Conservation (phyloP, 2,888 invertebrate species). For the Lasius fuliginosus region DNA sequence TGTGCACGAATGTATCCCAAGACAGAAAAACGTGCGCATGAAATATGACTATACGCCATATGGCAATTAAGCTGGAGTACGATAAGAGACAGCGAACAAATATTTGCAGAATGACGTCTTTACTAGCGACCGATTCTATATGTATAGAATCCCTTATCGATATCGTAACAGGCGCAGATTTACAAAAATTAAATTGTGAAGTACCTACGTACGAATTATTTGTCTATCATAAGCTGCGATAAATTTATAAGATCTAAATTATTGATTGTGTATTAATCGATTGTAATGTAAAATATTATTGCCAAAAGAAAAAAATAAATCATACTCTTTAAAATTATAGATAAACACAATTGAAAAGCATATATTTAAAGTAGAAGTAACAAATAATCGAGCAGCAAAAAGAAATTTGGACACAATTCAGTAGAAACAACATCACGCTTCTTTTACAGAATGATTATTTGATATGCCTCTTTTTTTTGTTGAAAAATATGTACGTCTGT, state of each 20-base stretch:
- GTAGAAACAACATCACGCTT: not conserved
- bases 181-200: slow-evolving; percentile 55
- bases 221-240: not conserved
- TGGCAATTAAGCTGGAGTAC: slow-evolving; percentile 81
- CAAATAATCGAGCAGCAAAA: not conserved
- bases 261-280: not conserved
- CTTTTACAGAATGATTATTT: not conserved
- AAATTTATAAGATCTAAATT: not conserved
- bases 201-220: slow-evolving; percentile 15
- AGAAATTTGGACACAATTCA: not conserved
- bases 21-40: slow-evolving; percentile 67
- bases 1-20: slow-evolving; percentile 54
- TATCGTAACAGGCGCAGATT: slow-evolving; percentile 61
- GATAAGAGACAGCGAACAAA: slow-evolving; percentile 81
- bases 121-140: slow-evolving; percentile 68
- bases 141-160: slow-evolving; percentile 67
- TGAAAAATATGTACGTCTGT: slow-evolving; percentile 24
- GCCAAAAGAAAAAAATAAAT: not conserved
- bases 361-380: not conserved
- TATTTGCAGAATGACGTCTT: slow-evolving; percentile 81
- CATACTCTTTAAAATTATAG: not conserved
- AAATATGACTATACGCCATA: slow-evolving; percentile 80
- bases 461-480: not conserved
- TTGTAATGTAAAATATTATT: not conserved
- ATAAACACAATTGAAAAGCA: not conserved